Base-by-base conservation (phyloP, 2,888 invertebrate genomes). In the Tipula confusa region DNA sequence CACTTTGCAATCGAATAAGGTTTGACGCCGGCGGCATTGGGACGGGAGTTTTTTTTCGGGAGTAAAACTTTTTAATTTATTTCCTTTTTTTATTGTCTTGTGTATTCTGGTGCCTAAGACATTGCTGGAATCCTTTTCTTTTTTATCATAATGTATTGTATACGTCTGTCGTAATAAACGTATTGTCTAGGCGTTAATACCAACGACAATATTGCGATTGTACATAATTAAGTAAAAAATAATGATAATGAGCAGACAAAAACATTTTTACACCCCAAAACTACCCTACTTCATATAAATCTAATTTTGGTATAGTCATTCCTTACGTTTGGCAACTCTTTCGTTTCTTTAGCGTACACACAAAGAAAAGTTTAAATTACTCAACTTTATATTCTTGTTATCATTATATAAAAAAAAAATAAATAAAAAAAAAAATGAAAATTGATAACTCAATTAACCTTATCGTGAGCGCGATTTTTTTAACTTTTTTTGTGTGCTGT, bases 151-250 rank as follows among this genome's bases (percentile, higher is more conserved):
- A 24, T 24, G 64, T 24, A 24, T 64, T 64, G 7, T 64, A 9
- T 64, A 64, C 64, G 64, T 18, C 64, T 64, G 64, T 64, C 64
- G 64, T 24, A 64, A 64, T 64, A 64, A 64, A 64, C 64, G 64
- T 64, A 64, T 64, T 64, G 64, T 64, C 64, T 64, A 64, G 64
- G 80, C 80, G 80, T 80, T 80, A 80, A 80, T 80, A 15, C 15
- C 13, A 29, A 80, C 13, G 80, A 80, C 80, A 80, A 80, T 29
- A 80, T 80, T 80, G 80, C 29, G 29, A 80, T 29, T 80, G 80
- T 80, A n/a, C n/a, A n/a, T n/a, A 80, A 80, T 80, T 80, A 80
- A 80, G 80, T 80, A 80, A 29, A 80, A 80, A 24, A 64, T 64
- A 24, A 64, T 24, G 64, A 64, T 7, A 64, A 64, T 64, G 64